phyloP scores from a whole-genome alignment of 1,140 invertebrate species.

The Octopus bimaculoides region DNA sequence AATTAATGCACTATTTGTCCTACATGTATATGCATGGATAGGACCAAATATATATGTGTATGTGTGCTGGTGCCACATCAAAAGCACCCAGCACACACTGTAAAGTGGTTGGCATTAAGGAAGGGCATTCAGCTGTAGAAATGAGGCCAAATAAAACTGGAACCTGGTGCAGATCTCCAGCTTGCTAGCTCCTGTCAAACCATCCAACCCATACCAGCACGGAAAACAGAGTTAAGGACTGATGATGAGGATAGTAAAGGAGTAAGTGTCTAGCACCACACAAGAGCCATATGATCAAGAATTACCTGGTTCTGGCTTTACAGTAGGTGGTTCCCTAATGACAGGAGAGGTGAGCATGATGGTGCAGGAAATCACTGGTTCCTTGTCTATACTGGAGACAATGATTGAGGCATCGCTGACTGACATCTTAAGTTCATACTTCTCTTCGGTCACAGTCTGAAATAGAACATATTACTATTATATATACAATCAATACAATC shows the following conservation, averaged over 20 bases:
- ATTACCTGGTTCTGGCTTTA: slow-evolving; percentile 6
- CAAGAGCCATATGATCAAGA: slow-evolving; percentile 4
- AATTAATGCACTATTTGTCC: too few relatives aligned
- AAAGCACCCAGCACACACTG: too few relatives aligned
- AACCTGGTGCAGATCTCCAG: too few relatives aligned
- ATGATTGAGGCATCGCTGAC: slow-evolving; percentile 77
- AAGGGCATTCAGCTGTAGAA: too few relatives aligned
- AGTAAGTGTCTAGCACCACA: neutral
- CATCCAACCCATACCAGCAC: too few relatives aligned
- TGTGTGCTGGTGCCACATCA: too few relatives aligned
- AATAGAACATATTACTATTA: slow-evolving; percentile 35
- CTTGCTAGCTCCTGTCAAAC: too few relatives aligned
- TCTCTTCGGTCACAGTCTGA: slow-evolving; percentile 70
- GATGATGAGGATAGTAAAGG: slow-evolving; percentile 7
- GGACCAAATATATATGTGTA: too few relatives aligned
- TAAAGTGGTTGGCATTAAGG: too few relatives aligned
- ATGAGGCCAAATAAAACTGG: too few relatives aligned
- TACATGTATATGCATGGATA: too few relatives aligned
- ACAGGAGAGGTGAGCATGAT: slow-evolving; percentile 90
- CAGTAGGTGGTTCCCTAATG: slow-evolving; percentile 63
- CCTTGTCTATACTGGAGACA: slow-evolving; percentile 66
- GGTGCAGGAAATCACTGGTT: slow-evolving; percentile 68
- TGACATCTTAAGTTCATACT: slow-evolving; percentile 77
- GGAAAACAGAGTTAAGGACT: too few relatives aligned
- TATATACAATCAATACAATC: neutral